Evolutionary conservation across 2,113 vertebrate genomes (phyloP).

Genomic region (Tyto alba): DNA sequence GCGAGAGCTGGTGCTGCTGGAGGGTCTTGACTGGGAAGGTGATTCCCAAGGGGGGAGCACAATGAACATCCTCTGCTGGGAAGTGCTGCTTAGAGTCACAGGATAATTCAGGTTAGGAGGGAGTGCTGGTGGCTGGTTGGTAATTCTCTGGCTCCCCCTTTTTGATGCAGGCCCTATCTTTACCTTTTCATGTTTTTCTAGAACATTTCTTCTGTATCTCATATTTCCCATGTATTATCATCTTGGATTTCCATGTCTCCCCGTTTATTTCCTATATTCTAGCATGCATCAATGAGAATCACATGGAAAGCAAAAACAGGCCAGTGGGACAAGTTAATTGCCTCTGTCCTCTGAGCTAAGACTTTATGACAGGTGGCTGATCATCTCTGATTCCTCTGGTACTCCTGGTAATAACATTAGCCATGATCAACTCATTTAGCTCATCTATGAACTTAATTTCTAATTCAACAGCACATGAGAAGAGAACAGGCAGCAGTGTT

Average conservation of each 20-base stretch:
- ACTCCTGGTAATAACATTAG: conserved; percentile 7
- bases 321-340: conserved; percentile 37
- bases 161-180: background rate
- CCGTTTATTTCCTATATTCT: background rate
- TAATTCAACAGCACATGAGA: background rate
- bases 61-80: background rate
- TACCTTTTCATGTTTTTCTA: background rate
- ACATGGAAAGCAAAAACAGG: background rate
- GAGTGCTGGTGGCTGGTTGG: accelerated
- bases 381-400: conserved; percentile 35
- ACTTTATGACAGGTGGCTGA: conserved; percentile 36
- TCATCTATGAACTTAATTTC: conserved; percentile 15
- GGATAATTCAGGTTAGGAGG: background rate
- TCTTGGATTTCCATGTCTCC: background rate
- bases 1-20: background rate
- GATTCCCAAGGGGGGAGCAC: background rate
- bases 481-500: background rate
- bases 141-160: background rate
- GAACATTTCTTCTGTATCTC: background rate
- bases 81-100: accelerated
- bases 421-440: conserved; percentile 22
- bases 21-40: background rate
- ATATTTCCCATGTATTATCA: background rate
- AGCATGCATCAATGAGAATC: background rate
- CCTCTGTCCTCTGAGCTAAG: background rate